These are phyloP conservation scores for Chiloscyllium punctatum DNA, from an alignment of 2,797 vertebrate species.

Conservation along the genomic window DNA sequence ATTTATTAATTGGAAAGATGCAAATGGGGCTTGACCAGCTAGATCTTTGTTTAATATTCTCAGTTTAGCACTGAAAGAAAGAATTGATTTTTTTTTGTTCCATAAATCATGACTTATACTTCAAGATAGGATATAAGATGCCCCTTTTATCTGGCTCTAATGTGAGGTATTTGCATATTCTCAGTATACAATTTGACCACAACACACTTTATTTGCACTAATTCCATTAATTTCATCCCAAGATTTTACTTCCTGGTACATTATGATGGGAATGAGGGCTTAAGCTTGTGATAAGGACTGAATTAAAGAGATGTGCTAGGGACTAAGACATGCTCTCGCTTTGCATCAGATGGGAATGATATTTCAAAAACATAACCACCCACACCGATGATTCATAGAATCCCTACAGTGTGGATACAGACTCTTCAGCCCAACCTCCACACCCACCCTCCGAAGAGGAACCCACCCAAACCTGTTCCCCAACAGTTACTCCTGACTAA, in stretches of 20 bases:
- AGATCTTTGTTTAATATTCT: background rate
- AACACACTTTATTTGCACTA: background rate
- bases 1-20: background rate
- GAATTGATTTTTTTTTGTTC: slow-evolving; percentile 6
- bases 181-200: background rate
- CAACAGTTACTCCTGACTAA: too few relatives aligned
- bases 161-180: background rate
- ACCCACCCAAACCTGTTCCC: too few relatives aligned
- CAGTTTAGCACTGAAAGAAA: background rate
- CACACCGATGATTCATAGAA: background rate
- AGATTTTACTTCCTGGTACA: background rate
- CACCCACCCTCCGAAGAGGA: too few relatives aligned
- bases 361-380: background rate
- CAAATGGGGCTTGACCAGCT: background rate
- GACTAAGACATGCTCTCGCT: background rate
- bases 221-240: background rate
- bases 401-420: too few relatives aligned
- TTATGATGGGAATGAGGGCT: background rate
- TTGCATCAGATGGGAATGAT: background rate
- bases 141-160: background rate
- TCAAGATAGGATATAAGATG: background rate
- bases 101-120: background rate
- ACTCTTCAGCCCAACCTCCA: too few relatives aligned
- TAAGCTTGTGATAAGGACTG: background rate
- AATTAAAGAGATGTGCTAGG: background rate